These are phyloP conservation scores for Camelus dromedarius DNA, from an alignment of 2,113 vertebrate species.

Conservation along the genomic window DNA sequence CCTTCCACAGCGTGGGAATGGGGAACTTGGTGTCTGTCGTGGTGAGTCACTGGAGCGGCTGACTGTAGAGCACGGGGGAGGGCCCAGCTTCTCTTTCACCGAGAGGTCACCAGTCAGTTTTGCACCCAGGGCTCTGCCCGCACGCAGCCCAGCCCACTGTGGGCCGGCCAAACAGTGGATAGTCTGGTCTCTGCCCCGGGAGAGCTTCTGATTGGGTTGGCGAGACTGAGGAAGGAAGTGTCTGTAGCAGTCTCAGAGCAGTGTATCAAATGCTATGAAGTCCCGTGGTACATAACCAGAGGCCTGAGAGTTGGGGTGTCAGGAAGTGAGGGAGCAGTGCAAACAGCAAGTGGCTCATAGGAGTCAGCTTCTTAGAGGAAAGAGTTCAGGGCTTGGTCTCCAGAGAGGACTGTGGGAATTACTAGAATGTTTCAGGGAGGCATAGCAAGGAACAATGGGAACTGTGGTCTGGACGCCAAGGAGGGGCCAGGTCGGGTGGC, in stretches of 20 bases:
- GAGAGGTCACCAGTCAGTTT: neutral
- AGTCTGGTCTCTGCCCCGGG: neutral
- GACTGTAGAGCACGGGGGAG: accelerated
- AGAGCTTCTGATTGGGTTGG: neutral
- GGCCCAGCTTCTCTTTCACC: neutral
- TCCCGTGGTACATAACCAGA: neutral
- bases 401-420: neutral
- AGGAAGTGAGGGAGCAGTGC: neutral
- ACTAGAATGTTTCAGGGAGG: neutral
- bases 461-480: neutral
- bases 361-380: neutral
- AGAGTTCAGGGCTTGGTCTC: neutral
- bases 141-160: neutral
- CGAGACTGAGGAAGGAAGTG: neutral
- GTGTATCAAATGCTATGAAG: accelerated
- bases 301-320: neutral
- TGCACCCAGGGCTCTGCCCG: neutral
- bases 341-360: neutral
- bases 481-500: neutral
- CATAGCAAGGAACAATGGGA: neutral
- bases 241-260: neutral
- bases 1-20: neutral
- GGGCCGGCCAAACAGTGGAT: accelerated
- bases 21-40: neutral
- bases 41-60: neutral